These are phyloP conservation scores for Todiramphus saurophagus DNA, from an alignment of 2,113 vertebrate genomes.

Conservation along the genomic window DNA sequence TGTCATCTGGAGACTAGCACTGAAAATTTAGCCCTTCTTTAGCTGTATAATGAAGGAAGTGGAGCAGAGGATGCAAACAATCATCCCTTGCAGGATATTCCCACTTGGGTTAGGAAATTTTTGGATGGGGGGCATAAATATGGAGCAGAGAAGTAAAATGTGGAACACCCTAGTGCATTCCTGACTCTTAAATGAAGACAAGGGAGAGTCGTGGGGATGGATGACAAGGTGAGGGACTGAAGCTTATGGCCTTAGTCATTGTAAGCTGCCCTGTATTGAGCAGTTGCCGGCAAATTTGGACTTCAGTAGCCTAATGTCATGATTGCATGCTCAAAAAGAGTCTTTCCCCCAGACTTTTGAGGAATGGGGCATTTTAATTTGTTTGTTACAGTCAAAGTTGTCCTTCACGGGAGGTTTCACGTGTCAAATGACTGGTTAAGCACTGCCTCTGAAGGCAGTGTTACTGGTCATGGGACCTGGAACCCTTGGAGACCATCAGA, in stretches of 20 bases:
- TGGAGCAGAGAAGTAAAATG: not conserved
- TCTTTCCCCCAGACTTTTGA: not conserved
- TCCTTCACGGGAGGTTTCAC: not conserved
- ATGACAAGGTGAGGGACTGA: not conserved
- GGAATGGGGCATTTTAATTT: not conserved
- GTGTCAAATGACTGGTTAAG: not conserved
- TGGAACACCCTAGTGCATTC: not conserved
- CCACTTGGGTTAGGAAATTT: not conserved
- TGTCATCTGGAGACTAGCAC: not conserved
- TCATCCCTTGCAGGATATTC: not conserved
- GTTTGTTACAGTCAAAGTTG: not conserved
- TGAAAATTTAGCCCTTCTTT: not conserved
- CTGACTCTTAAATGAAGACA: not conserved
- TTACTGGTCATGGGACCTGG: not conserved
- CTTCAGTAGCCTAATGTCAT: not conserved
- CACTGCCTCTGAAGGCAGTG: not conserved
- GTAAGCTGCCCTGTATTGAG: not conserved
- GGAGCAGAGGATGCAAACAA: not conserved
- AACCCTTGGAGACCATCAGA: not conserved
- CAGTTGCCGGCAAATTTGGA: not conserved
- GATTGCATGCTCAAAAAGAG: not conserved
- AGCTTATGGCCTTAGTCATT: not conserved
- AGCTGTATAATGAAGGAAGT: not conserved
- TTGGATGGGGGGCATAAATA: not conserved
- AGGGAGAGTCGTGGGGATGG: not conserved